phyloP scores from a whole-genome alignment of 2,888 invertebrate species.

The Harmothoe impar region DNA sequence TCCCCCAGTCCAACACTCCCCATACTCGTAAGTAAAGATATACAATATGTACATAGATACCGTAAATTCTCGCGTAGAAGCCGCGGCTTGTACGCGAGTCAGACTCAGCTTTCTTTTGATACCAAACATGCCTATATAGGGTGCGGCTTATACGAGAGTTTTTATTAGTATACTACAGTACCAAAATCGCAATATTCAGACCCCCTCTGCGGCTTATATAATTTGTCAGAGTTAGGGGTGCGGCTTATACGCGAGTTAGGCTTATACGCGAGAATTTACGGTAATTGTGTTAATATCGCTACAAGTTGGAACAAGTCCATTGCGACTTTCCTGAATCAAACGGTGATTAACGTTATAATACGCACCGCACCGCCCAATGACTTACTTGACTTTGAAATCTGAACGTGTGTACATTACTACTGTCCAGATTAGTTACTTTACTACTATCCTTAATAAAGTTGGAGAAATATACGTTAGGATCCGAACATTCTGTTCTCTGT shows the following conservation, averaged over 20 bases:
- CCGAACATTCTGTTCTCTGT: not conserved
- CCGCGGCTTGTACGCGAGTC: no score
- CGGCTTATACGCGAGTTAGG: no score
- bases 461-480: not conserved
- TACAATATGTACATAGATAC: constrained; percentile 33
- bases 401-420: not conserved
- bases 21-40: constrained; percentile 6
- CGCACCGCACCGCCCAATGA: not conserved
- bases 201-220: no score
- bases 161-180: no score
- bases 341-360: constrained; percentile 10
- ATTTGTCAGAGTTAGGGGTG: no score
- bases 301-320: constrained; percentile 44
- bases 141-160: no score
- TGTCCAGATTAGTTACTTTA: not conserved
- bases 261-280: no score
- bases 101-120: no score
- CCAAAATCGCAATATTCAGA: no score
- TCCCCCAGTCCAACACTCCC: not conserved
- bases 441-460: not conserved
- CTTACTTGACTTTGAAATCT: constrained; percentile 11
- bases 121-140: no score
- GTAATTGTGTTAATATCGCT: not conserved
- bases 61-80: no score
- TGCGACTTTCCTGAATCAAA: constrained; percentile 53